Evolutionary conservation across 2,797 vertebrate species (phyloP), one percentile per base, ranked within the genome.

Genomic region (Clamator glandarius): DNA sequence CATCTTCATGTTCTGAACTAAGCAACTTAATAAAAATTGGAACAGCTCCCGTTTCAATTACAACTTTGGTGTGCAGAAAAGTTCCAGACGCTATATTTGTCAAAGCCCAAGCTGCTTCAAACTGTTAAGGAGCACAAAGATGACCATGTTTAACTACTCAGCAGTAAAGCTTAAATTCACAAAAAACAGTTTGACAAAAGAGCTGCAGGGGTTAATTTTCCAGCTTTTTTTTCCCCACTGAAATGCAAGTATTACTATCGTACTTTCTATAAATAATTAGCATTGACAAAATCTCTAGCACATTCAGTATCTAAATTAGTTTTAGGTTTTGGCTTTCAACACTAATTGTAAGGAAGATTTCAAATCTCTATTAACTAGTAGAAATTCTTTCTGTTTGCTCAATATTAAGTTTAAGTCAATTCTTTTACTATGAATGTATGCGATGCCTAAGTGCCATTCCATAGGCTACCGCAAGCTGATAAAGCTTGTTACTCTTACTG

Each of bases 11-110:
- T 91, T 99, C 98, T 11, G 99, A 99, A 97, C 97, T 96, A 89
- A 99, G 98, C 97, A 99, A 98, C 96, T 99, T 99, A 96, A 99
- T 99, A 97, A 99, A 99, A 97, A 99, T 99, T 66, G 99, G 99
- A 83, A 99, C 99, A 46, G 99, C 99, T 88, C 99, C 99, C 11
- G 99, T 99, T 98, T 99, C 98, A 96, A 99, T 99, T 63, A 99
- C 99, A 91, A 99, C 99, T 85, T 99, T 98, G 7, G 99, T 99
- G 96, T 99, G 99, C 63, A 99, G 98, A 93, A 99, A 99, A 44
- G 99, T 99, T 92, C 99, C 99, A 91, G 99, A 99, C 7, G 99
- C 99, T 95, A 99, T 99, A 97, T 99, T 99, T 93, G 99, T 99
- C 97, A 99, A 97, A 89, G 99, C 99, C 99, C 99, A 99, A 4